Conservation (phyloP, 1,140 invertebrate species). For the Helicoverpa armigera region DNA sequence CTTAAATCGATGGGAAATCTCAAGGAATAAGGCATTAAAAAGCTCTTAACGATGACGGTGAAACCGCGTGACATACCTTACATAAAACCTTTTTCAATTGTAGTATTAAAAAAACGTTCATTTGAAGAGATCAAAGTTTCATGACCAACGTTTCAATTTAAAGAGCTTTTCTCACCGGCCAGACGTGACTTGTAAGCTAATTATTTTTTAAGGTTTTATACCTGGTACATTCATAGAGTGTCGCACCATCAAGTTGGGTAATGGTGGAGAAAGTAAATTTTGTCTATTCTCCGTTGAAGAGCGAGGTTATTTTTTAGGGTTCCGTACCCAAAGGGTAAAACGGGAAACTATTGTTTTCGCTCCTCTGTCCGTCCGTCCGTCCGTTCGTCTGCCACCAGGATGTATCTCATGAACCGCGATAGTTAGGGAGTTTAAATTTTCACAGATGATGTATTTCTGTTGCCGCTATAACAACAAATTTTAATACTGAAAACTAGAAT, state of each 20-base stretch:
- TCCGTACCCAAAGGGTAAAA: too few species aligned
- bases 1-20: too few species aligned
- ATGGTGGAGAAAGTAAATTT: conserved; percentile 60
- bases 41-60: too few species aligned
- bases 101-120: not conserved
- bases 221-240: conserved; percentile 43
- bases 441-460: too few species aligned
- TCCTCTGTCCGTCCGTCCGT: too few species aligned
- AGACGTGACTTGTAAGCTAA: conserved; percentile 51
- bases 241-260: conserved; percentile 55
- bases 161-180: not conserved
- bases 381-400: too few species aligned
- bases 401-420: too few species aligned
- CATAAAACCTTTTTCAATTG: not conserved
- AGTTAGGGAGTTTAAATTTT: too few species aligned
- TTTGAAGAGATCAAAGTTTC: not conserved
- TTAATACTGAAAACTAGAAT: too few species aligned
- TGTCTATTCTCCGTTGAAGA: conserved; percentile 28
- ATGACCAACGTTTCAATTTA: conserved; percentile 12
- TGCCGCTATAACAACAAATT: too few species aligned
- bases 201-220: not conserved
- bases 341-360: too few species aligned
- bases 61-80: too few species aligned
- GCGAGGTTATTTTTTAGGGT: conserved; percentile 6
- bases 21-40: not conserved